Percentiles rank a stretch among this genome's conserved stretches.
phyloP scores from a whole-genome alignment of 2,888 invertebrate species.

The Meiosimyza decipiens region DNA sequence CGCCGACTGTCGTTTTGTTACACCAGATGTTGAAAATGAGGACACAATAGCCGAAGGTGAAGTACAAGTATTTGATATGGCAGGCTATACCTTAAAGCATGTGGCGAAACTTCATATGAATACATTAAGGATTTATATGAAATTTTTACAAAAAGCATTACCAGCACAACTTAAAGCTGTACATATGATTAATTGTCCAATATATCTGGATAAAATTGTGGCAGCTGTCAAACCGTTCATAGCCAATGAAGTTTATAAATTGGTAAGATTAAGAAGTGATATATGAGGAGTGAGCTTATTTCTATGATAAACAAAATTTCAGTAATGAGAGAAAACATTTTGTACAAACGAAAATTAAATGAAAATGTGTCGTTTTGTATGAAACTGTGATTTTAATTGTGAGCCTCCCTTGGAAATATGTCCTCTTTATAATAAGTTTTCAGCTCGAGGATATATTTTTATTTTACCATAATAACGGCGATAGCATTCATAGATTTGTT shows the following conservation, averaged over 20 bases:
- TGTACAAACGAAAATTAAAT: too few species aligned
- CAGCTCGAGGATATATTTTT: too few species aligned
- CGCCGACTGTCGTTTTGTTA: conserved; percentile 72
- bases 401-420: too few species aligned
- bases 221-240: conserved; percentile 74
- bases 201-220: conserved; percentile 73
- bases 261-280: conserved; percentile 66
- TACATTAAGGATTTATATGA: conserved; percentile 56
- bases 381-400: too few species aligned
- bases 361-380: too few species aligned
- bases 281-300: too few species aligned
- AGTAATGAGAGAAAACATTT: too few species aligned
- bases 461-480: too few species aligned
- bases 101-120: conserved; percentile 68
- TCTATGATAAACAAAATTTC: too few species aligned
- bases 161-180: conserved; percentile 62
- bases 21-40: conserved; percentile 47
- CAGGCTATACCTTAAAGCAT: conserved; percentile 74
- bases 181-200: conserved; percentile 74
- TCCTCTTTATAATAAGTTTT: too few species aligned
- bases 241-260: conserved; percentile 73
- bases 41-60: conserved; percentile 68
- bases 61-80: conserved; percentile 77
- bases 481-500: too few species aligned
- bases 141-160: conserved; percentile 58